These are phyloP conservation scores for Metopia argyrocephala DNA, from an alignment of 2,888 invertebrate species.

Conservation along the genomic window DNA sequence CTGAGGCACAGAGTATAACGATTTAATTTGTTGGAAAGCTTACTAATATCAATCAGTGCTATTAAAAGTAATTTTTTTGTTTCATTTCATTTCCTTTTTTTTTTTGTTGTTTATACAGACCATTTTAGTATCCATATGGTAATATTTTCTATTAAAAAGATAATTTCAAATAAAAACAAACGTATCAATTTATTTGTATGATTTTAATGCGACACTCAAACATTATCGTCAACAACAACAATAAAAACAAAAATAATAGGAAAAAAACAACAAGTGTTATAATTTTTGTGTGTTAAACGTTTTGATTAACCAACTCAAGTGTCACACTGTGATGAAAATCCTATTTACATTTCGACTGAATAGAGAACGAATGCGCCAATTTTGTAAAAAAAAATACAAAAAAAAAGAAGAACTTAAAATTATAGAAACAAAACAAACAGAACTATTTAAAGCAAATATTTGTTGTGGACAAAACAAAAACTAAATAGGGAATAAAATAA, in stretches of 20 bases:
- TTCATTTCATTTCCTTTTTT: too few species aligned
- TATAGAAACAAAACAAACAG: slow-evolving; percentile 64
- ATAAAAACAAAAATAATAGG: too few species aligned
- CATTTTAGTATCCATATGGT: slow-evolving; percentile 16
- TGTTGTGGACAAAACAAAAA: slow-evolving; percentile 69
- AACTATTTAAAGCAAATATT: slow-evolving; percentile 77
- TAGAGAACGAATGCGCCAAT: slow-evolving; percentile 21
- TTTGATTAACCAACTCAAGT: slow-evolving; percentile 68
- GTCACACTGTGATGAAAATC: slow-evolving; percentile 71
- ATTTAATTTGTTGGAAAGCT: too few species aligned
- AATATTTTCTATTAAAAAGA: neutral
- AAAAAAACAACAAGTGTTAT: slow-evolving; percentile 72
- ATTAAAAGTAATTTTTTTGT: too few species aligned
- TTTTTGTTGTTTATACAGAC: too few species aligned
- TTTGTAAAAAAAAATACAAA: slow-evolving; percentile 10
- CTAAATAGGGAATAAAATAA: slow-evolving; percentile 54
- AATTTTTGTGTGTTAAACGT: slow-evolving; percentile 69
- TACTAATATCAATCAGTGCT: too few species aligned
- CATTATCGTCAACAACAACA: neutral
- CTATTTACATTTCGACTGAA: slow-evolving; percentile 73
- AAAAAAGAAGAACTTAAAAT: slow-evolving; percentile 39
- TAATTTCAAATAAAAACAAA: slow-evolving; percentile 21
- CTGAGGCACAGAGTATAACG: too few species aligned
- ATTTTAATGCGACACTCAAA: slow-evolving; percentile 63
- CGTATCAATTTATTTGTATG: slow-evolving; percentile 48